Evolutionary conservation across 2,888 invertebrate species (phyloP).

Genomic region (Nudaria mundana): DNA sequence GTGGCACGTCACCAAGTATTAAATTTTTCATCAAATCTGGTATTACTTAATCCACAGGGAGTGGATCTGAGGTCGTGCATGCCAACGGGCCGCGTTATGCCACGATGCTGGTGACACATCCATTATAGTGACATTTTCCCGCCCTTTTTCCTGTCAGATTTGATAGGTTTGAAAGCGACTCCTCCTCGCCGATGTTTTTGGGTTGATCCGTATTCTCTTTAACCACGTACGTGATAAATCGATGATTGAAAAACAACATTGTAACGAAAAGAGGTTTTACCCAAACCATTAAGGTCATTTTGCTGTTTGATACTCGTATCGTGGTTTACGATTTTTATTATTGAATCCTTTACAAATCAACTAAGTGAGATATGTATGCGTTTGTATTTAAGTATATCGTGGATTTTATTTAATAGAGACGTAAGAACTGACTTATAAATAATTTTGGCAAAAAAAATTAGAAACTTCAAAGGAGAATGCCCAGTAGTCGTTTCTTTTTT

Average conservation of each 20-base stretch:
- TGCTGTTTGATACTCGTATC: constrained; percentile 24
- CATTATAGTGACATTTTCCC: constrained; percentile 78
- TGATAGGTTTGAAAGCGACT: constrained; percentile 78
- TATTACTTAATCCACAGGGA: constrained; percentile 64
- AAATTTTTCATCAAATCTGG: constrained; percentile 55
- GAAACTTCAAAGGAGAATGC: no score
- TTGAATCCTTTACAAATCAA: no score
- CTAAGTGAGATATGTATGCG: no score
- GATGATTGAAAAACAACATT: constrained; percentile 37
- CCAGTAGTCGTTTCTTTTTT: no score
- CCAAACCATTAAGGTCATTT: constrained; percentile 21
- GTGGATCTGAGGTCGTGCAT: constrained; percentile 58
- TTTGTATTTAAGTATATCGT: no score
- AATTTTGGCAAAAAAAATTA: no score
- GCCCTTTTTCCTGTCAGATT: constrained; percentile 78
- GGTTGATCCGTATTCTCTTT: constrained; percentile 48
- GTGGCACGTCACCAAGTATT: constrained; percentile 32
- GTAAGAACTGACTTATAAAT: no score
- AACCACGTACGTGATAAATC: constrained; percentile 44
- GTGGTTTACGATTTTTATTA: constrained; percentile 26
- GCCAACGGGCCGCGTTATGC: constrained; percentile 63
- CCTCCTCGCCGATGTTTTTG: constrained; percentile 70
- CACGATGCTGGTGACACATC: constrained; percentile 77
- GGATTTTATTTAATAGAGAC: no score
- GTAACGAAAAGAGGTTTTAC: constrained; percentile 20